phyloP scores from a whole-genome alignment of 2,888 invertebrate species.

The Plebejus argus region DNA sequence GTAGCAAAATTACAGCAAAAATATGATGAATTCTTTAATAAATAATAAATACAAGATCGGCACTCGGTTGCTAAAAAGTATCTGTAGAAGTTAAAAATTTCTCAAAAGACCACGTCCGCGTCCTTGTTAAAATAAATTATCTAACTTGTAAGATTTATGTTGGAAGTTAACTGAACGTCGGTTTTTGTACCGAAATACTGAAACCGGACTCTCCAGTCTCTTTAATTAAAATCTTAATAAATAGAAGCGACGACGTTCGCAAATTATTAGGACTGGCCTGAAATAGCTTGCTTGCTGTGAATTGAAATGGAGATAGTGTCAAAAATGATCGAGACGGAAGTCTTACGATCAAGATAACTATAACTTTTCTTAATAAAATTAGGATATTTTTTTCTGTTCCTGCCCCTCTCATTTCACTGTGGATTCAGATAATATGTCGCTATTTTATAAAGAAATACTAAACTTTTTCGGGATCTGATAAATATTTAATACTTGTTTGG shows the following conservation, averaged over 20 bases:
- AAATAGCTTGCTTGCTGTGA: not conserved
- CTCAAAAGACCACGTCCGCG: not conserved
- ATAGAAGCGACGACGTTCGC: not conserved
- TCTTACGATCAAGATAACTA: not conserved
- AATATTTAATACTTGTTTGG: not conserved
- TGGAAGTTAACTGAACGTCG: not conserved
- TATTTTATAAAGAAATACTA: not conserved
- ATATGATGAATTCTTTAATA: not conserved
- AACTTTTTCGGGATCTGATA: not conserved
- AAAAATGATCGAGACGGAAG: not conserved
- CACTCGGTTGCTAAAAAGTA: not conserved
- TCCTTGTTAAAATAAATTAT: conserved; percentile 11
- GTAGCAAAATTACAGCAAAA: no score
- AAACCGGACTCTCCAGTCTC: not conserved
- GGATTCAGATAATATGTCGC: not conserved
- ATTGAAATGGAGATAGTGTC: conserved; percentile 9
- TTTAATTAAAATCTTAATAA: conserved; percentile 17
- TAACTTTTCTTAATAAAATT: not conserved
- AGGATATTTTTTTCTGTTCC: not conserved
- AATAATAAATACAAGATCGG: not conserved
- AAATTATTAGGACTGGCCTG: not conserved
- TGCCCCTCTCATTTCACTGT: not conserved
- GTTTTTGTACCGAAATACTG: conserved; percentile 4
- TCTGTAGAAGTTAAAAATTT: not conserved
- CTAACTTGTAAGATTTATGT: conserved; percentile 15